Evolutionary conservation across 2,888 invertebrate species (phyloP).

Genomic region (Hirtodrosophila confusa): DNA sequence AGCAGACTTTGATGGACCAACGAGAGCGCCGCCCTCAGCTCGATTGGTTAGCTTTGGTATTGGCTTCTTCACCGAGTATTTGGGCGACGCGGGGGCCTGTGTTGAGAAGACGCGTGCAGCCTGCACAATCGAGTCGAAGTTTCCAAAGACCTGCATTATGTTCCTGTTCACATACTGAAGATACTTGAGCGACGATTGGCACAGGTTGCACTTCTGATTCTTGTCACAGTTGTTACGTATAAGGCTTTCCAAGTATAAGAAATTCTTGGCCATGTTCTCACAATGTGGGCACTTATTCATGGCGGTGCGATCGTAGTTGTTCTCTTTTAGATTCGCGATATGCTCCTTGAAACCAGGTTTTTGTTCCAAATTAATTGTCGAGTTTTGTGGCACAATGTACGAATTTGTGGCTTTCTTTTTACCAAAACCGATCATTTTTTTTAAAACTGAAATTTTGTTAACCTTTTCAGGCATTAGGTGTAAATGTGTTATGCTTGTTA

Average conservation of each 20-base stretch:
- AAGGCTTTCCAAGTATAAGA: constrained; percentile 77
- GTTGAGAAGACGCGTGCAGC: constrained; percentile 65
- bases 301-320: constrained; percentile 29
- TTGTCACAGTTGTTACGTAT: constrained; percentile 70
- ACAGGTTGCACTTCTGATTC: constrained; percentile 65
- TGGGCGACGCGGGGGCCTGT: constrained; percentile 49
- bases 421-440: constrained; percentile 68
- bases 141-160: constrained; percentile 75
- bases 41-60: constrained; percentile 16
- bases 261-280: constrained; percentile 82
- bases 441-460: constrained; percentile 76
- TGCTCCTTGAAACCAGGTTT: constrained; percentile 36
- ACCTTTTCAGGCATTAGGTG: constrained; percentile 56
- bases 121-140: constrained; percentile 64
- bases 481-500: constrained; percentile 18
- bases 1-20: constrained; percentile 27
- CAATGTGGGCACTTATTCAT: constrained; percentile 72
- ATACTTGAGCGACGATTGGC: constrained; percentile 75
- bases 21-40: constrained; percentile 52
- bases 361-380: constrained; percentile 53
- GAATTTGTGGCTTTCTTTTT: constrained; percentile 56
- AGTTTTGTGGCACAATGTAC: constrained; percentile 76
- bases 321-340: constrained; percentile 49
- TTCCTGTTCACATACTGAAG: constrained; percentile 77
- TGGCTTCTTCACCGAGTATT: constrained; percentile 50